These are phyloP conservation scores for Drosophila trapezifrons DNA, from an alignment of 1,140 invertebrate genomes.

Conservation along the genomic window DNA sequence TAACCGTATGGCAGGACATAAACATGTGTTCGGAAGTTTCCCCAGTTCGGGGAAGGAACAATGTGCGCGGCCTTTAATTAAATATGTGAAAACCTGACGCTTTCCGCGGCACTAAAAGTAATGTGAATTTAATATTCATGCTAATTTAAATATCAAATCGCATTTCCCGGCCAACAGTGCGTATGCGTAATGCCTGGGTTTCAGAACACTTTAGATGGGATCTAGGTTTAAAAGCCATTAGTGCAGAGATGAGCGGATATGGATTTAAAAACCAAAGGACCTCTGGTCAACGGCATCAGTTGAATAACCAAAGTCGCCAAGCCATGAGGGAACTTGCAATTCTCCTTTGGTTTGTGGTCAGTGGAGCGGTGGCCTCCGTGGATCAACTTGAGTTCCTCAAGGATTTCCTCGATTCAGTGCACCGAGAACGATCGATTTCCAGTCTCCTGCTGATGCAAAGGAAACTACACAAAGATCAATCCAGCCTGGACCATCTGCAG, in stretches of 20 bases:
- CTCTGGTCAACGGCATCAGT: conserved; percentile 2
- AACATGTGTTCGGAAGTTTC: conserved; percentile 47
- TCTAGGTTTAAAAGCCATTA: conserved; percentile 33
- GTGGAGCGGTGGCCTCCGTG: neutral
- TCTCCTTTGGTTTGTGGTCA: conserved; percentile 1
- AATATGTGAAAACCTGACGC: conserved; percentile 41
- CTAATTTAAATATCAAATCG: conserved; percentile 58
- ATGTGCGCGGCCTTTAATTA: conserved; percentile 55
- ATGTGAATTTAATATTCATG: conserved; percentile 68
- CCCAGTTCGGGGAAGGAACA: neutral
- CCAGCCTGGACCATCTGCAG: conserved; percentile 14
- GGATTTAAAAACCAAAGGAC: conserved; percentile 6
- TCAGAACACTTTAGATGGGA: conserved; percentile 39
- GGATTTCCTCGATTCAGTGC: conserved; percentile 24
- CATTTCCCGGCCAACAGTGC: conserved; percentile 32
- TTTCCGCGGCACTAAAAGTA: conserved; percentile 21
- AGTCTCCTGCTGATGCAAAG: conserved; percentile 47
- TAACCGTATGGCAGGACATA: conserved; percentile 49
- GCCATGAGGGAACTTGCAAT: conserved; percentile 16
- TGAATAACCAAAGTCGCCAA: neutral
- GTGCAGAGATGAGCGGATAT: conserved; percentile 20
- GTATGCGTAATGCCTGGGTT: conserved; percentile 55
- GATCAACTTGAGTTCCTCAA: conserved; percentile 10
- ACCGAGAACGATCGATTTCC: conserved; percentile 28
- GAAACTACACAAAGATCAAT: neutral